phyloP scores from a whole-genome alignment of 2,113 vertebrate species.

The Colistium nudipinnis region DNA sequence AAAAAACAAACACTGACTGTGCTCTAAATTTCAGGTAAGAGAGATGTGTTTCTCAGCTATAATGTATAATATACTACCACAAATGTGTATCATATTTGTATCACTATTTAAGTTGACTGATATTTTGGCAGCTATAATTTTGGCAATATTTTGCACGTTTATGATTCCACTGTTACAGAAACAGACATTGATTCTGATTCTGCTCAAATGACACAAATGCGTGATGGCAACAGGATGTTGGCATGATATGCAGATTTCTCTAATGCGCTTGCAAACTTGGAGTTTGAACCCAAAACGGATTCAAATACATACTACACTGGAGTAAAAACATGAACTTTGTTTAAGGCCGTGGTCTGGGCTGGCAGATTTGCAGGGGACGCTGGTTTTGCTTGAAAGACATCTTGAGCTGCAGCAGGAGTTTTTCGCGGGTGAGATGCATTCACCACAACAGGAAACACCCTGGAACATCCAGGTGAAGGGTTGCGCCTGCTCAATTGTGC shows the following conservation, averaged over 20 bases:
- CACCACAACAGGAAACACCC: no score
- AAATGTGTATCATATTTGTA: not conserved
- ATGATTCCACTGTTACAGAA: not conserved
- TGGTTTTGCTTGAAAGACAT: constrained; percentile 19
- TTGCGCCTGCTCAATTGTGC: no score
- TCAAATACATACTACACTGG: no score
- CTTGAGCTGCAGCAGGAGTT: constrained; percentile 50
- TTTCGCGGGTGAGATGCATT: no score
- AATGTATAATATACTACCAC: not conserved
- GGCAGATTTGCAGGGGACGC: not conserved
- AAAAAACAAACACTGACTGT: not conserved
- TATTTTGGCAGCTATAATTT: not conserved
- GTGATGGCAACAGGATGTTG: no score
- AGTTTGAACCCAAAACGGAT: not conserved
- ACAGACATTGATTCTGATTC: not conserved
- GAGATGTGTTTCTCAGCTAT: constrained; percentile 7
- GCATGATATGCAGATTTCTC: no score
- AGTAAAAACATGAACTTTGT: not conserved
- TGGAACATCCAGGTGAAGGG: no score
- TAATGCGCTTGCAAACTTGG: no score
- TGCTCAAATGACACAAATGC: not conserved
- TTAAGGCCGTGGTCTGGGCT: not conserved
- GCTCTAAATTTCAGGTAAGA: constrained; percentile 23
- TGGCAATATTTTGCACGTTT: not conserved
- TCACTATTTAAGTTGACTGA: not conserved